Base-by-base conservation (phyloP, 2,113 vertebrate species). In the Macrotis lagotis region DNA sequence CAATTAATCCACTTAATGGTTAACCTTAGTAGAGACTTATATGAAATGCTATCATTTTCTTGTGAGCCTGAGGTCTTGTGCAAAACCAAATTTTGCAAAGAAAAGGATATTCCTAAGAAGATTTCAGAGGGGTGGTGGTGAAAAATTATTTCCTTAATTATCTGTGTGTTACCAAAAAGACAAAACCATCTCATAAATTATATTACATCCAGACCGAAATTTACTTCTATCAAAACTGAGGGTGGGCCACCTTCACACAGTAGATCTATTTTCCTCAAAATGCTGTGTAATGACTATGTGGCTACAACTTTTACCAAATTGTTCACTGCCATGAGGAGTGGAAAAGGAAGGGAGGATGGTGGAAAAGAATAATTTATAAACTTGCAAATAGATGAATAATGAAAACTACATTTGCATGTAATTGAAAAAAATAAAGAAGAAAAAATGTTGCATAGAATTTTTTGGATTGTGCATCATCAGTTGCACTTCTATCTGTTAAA, bases 11-110 rank as follows among this genome's bases (percentile, higher is more conserved):
- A 94, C 93, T 96, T 96, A 97, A 96, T 37, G 0, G 0, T 92
- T 91, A 93, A 96, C 93, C 96, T 96, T 96, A 3, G 8, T 19
- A 94, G 95, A 96, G 92, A 98, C 92, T 83, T 94, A 95, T 93
- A 94, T 94, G 96, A 96, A 97, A 95, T 52, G 8, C 91, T 92
- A 94, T 91, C 52, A 95, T 96, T 97, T 97, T 91, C 95, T 97
- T 93, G 91, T 96, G 95, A 95, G 95, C 95, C 97, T 95, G 92
- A 95, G 25, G 94, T 55, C 10, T 52, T 96, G 9, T 89, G 25
- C 95, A 95, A 88, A 37, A 14, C 6, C 12, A 91, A 55, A 48
- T 90, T 53, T 91, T 24, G 90, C 91, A 94, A 91, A 47, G 95
- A 91, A 50, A 48, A 25, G 2, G 3, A 90, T 50, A 25, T 31